Conservation (phyloP, 2,113 vertebrate species). For the Rostratula benghalensis region DNA sequence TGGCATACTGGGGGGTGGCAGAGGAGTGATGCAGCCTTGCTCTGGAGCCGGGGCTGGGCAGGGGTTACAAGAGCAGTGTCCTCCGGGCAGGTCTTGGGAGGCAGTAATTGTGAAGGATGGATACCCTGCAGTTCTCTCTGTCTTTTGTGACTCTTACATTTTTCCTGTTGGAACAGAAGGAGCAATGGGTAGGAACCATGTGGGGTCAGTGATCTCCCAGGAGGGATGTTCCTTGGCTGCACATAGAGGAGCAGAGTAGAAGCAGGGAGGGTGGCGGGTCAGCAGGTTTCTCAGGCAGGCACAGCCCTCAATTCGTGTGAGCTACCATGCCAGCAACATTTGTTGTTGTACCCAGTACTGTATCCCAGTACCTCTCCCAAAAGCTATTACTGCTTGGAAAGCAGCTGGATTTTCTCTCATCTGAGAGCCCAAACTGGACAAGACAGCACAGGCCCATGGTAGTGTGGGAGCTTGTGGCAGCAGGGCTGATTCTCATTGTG, state of each 20-base stretch:
- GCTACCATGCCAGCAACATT: background rate
- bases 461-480: background rate
- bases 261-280: background rate
- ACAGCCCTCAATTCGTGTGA: background rate
- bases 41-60: background rate
- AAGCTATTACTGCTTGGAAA: background rate
- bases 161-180: background rate
- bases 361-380: background rate
- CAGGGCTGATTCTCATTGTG: background rate
- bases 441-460: fast-evolving
- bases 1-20: fast-evolving
- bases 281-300: background rate
- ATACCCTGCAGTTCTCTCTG: background rate
- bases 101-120: fast-evolving
- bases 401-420: background rate
- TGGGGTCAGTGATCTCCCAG: background rate
- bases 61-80: background rate
- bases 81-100: background rate
- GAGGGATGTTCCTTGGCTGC: background rate
- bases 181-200: background rate
- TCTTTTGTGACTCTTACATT: background rate
- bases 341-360: no score
- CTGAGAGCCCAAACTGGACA: background rate
- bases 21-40: background rate
- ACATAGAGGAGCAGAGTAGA: background rate